Conservation (phyloP, 2,113 vertebrate species). For the Salminus brasiliensis region DNA sequence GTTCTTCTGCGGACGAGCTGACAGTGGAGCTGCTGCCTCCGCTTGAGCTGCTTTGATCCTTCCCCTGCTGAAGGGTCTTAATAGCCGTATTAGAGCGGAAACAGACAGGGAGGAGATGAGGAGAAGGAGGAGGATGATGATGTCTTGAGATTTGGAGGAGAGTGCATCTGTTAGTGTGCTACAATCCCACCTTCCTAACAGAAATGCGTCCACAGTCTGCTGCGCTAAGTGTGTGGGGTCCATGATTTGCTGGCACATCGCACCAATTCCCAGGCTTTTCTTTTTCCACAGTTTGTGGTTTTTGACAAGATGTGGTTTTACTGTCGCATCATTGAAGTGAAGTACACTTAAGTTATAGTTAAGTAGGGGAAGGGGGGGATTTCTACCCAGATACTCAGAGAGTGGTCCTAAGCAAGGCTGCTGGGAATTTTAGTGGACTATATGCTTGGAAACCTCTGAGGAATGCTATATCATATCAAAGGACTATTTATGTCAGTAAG, state of each 20-base stretch:
- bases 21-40: conserved; percentile 23
- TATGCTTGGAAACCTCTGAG: conserved; percentile 50
- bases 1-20: conserved; percentile 28
- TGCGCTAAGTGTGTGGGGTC: conserved; percentile 36
- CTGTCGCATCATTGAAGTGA: conserved; percentile 55
- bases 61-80: conserved; percentile 14
- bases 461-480: conserved; percentile 51
- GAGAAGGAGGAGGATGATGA: conserved; percentile 15
- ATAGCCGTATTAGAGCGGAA: conserved; percentile 24
- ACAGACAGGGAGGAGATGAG: not conserved
- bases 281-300: conserved; percentile 58
- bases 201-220: conserved; percentile 26
- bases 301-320: conserved; percentile 65
- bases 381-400: conserved; percentile 47
- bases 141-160: not conserved
- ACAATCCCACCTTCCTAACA: conserved; percentile 36
- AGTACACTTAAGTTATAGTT: conserved; percentile 42
- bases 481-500: conserved; percentile 44
- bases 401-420: conserved; percentile 42
- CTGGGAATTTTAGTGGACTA: conserved; percentile 48
- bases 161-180: conserved; percentile 3
- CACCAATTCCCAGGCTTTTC: conserved; percentile 68
- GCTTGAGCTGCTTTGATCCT: conserved; percentile 37
- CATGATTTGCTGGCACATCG: conserved; percentile 44
- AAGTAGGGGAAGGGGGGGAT: conserved; percentile 9